Conservation (phyloP, 2,797 vertebrate species). For the Pseudocheirus occidentalis region DNA sequence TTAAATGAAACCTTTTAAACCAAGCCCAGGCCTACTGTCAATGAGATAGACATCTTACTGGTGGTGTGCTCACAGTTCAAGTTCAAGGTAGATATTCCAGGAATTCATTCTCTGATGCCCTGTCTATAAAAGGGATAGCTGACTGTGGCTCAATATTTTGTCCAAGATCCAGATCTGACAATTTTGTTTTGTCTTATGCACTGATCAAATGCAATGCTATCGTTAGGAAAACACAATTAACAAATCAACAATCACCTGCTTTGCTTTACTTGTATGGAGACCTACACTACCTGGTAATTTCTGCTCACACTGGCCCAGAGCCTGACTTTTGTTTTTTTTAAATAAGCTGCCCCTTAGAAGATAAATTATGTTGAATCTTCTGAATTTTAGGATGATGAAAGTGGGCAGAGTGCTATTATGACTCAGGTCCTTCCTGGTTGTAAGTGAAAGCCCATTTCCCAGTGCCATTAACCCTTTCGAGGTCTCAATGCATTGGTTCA, state of each 20-base stretch:
- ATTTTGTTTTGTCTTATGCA: not conserved
- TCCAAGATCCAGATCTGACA: not conserved
- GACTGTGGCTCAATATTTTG: not conserved
- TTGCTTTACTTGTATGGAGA: not conserved
- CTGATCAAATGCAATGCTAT: not conserved
- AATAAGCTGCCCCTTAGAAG: not conserved
- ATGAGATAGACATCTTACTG: not conserved
- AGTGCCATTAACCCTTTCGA: not conserved
- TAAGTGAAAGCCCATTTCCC: not conserved
- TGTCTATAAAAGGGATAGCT: not conserved
- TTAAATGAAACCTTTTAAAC: not conserved
- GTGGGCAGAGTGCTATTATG: not conserved
- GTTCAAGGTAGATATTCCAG: constrained; percentile 1
- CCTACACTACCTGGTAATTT: not conserved
- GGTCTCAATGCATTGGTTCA: not conserved
- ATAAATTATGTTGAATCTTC: not conserved
- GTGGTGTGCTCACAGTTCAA: not conserved
- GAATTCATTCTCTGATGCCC: not conserved
- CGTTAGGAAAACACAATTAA: not conserved
- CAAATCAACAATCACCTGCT: not conserved
- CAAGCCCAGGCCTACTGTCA: not conserved
- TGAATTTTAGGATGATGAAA: not conserved
- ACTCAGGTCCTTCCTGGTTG: not conserved
- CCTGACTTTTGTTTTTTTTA: not conserved
- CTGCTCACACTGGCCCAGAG: not conserved